These are phyloP conservation scores for Blastobasis adustella DNA, from an alignment of 2,888 invertebrate species.

Conservation along the genomic window DNA sequence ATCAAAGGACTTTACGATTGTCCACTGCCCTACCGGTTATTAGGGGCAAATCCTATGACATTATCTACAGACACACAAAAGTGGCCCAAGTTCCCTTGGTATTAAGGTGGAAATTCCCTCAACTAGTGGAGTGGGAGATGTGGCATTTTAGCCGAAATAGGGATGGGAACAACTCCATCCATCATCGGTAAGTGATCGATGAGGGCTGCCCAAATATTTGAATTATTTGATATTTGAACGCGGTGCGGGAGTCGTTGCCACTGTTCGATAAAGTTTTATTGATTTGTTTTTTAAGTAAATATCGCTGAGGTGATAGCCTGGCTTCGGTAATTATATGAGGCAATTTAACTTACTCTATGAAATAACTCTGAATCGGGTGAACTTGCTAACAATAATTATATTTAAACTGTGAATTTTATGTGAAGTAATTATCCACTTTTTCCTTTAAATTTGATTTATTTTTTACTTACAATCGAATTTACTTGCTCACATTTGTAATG, in stretches of 20 bases:
- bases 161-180: conserved; percentile 48
- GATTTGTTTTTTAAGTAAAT: neutral
- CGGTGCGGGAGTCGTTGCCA: conserved; percentile 34
- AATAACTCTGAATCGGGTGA: too few relatives aligned
- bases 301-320: neutral
- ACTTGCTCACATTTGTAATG: too few relatives aligned
- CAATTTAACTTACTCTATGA: too few relatives aligned
- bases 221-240: conserved; percentile 56
- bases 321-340: too few relatives aligned
- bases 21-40: conserved; percentile 49
- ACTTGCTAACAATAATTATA: too few relatives aligned
- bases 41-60: conserved; percentile 32
- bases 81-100: too few relatives aligned
- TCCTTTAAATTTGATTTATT: too few relatives aligned
- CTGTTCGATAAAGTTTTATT: conserved; percentile 18
- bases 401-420: too few relatives aligned
- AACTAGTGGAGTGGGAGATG: conserved; percentile 10
- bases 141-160: conserved; percentile 15
- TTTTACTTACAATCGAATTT: too few relatives aligned
- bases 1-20: conserved; percentile 56
- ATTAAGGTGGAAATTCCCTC: neutral
- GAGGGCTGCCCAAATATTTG: conserved; percentile 68
- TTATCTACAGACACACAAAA: too few relatives aligned
- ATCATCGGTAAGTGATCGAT: conserved; percentile 70
- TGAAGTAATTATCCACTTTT: too few relatives aligned